A percentile compares a stretch with the other conserved stretches of the same genome.
These are phyloP conservation scores for Epicampocera succincta DNA, from an alignment of 2,888 invertebrate species.

Conservation along the genomic window DNA sequence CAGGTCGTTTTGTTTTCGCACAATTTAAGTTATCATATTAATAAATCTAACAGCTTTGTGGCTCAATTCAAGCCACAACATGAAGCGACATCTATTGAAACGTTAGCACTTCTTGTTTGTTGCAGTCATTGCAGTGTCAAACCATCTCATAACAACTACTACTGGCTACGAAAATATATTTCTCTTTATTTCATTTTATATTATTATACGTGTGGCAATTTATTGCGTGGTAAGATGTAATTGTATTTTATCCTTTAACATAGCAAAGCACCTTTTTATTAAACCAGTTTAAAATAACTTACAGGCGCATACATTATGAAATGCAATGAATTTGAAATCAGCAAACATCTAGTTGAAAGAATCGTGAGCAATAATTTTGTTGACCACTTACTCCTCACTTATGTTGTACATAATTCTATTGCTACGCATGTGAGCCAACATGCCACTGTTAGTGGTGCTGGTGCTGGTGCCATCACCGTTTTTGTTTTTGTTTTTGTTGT, in stretches of 20 bases:
- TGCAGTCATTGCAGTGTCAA: constrained; percentile 26
- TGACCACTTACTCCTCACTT: constrained; percentile 8
- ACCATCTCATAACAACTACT: constrained; percentile 33
- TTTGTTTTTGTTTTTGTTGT: constrained; percentile 29
- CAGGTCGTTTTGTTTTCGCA: constrained; percentile 41
- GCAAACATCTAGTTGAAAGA: constrained; percentile 25
- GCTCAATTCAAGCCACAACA: constrained; percentile 27
- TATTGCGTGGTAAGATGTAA: constrained; percentile 64
- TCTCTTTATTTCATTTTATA: background rate
- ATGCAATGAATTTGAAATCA: background rate
- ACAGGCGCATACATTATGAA: constrained; percentile 38
- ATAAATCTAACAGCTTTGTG: constrained; percentile 14
- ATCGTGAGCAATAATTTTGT: constrained; percentile 54
- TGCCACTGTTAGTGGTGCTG: constrained; percentile 30
- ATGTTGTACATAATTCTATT: constrained; percentile 47
- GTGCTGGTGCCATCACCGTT: constrained; percentile 6
- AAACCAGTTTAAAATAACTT: constrained; percentile 51
- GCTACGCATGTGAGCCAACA: constrained; percentile 58
- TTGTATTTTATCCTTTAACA: constrained; percentile 43
- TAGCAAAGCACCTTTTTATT: constrained; percentile 47
- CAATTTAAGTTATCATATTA: constrained; percentile 54
- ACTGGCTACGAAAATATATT: background rate
- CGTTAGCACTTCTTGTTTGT: constrained; percentile 39
- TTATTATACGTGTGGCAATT: constrained; percentile 60
- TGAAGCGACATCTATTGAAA: constrained; percentile 38